Percentiles rank a stretch among this genome's conserved stretches.
phyloP scores from a whole-genome alignment of 2,113 vertebrate genomes.

The Hippocampus guttulatus region DNA sequence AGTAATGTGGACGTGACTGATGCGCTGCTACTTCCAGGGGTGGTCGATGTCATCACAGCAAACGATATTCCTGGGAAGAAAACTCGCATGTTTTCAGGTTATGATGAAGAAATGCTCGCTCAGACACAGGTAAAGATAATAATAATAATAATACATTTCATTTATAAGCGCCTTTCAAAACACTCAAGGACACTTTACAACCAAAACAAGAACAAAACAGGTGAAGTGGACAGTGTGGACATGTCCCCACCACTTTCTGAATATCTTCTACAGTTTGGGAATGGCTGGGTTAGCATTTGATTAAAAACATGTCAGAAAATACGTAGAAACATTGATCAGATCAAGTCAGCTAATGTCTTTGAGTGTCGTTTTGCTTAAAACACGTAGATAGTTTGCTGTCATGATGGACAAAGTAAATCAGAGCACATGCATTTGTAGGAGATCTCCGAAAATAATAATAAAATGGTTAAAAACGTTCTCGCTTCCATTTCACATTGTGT shows the following conservation, averaged over 20 bases:
- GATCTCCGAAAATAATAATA: neutral
- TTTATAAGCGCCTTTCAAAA: too few relatives aligned
- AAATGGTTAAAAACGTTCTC: neutral
- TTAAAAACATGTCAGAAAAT: neutral
- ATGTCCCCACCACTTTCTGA: neutral
- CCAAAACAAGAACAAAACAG: neutral
- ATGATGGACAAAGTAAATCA: neutral
- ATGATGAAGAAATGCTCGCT: constrained; percentile 62
- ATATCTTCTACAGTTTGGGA: neutral
- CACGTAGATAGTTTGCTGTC: neutral
- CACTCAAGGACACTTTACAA: too few relatives aligned
- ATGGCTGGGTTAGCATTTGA: neutral
- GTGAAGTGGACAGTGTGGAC: neutral
- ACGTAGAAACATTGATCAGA: neutral
- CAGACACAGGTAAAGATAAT: constrained; percentile 49
- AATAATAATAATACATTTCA: too few relatives aligned
- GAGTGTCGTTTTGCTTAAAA: neutral
- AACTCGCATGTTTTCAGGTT: constrained; percentile 13
- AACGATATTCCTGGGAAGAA: constrained; percentile 72
- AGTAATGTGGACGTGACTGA: constrained; percentile 64
- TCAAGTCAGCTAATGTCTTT: neutral
- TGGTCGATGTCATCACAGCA: constrained; percentile 67
- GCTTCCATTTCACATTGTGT: neutral
- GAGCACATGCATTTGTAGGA: neutral
- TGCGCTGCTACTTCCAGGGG: constrained; percentile 67